Evolutionary conservation across 2,888 invertebrate species (phyloP), one percentile per base, ranked within the genome.

Genomic region (Drosophila rubida): DNA sequence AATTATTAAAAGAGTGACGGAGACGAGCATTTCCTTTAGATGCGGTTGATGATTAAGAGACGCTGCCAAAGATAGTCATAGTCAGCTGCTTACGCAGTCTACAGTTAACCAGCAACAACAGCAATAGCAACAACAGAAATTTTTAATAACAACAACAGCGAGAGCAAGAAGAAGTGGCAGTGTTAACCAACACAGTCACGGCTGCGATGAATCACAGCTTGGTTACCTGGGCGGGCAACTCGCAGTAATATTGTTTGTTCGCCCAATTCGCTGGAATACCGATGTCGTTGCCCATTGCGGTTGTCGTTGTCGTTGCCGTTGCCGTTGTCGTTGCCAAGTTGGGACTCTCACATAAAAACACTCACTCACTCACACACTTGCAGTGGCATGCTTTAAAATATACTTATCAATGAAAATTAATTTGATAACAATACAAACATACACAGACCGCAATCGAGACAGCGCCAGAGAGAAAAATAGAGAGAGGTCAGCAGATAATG

Each of bases 381-480:
- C 44, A 32, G 19, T 44, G 14, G 48, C 41, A 48, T 41, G 39
- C 42, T 41, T 30, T 57, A 23, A 42, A 55, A 61, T 7, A 58
- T 54, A 80, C 81, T 81, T 81, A 84, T 81, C 81, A 84, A 84
- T 79, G 81, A 69, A 81, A 57, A 51, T 57, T 39, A 61, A 66
- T 69, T 66, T 77, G 85, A 85, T 82, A 85, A 79, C 72, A 75
- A 75, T 66, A 62, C 59, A 13, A 37, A 9, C 44, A 62, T 61
- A 42, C 58, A 54, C 32, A 37, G 37, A 53, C 11, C 16, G 41
- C 13, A 37, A 37, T 14, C 35, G 7, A 37, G 32, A n/a, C 41
- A 51, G 45, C 22, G 32, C 11, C 7, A 30, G 27, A 6, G 9
- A 11, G 9, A 35, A 1, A 49, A 5, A 35, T n/a, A 42, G 27